Conservation (phyloP, 2,888 invertebrate genomes). For the Schizaphis graminum region DNA sequence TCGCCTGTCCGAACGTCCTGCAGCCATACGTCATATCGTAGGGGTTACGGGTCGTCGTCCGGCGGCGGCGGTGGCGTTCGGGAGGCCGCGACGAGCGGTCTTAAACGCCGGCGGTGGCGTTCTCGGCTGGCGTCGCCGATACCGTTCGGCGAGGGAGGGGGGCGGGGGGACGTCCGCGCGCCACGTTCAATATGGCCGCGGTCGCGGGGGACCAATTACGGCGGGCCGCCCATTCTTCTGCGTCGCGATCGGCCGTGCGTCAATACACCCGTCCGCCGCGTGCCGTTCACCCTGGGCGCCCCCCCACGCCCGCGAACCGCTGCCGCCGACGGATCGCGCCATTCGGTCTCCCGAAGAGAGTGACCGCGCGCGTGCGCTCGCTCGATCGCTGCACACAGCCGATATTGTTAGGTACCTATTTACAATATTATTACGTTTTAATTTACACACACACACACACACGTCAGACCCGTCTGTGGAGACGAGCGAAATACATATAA, state of each 20-base stretch:
- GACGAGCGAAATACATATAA: neutral
- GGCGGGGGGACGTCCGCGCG: neutral
- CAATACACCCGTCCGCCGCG: neutral
- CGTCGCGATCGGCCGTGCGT: constrained; percentile 38
- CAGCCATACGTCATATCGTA: neutral
- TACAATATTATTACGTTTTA: neutral
- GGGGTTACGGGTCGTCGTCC: neutral
- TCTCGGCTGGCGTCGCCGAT: neutral
- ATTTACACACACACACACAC: neutral
- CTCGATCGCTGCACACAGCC: neutral
- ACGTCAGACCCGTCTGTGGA: neutral
- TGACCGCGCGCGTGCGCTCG: neutral
- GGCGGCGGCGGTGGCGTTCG: neutral
- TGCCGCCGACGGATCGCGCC: neutral
- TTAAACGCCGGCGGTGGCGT: neutral
- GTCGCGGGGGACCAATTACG: constrained; percentile 67
- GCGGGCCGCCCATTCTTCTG: constrained; percentile 62
- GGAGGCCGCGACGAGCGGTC: neutral
- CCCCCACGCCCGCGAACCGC: neutral
- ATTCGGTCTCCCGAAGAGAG: neutral
- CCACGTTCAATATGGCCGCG: constrained; percentile 67
- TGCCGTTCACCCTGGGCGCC: neutral
- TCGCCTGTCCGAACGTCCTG: neutral
- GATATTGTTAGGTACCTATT: neutral
- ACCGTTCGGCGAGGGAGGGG: neutral